A percentile compares a stretch with the other conserved stretches of the same genome.
These are phyloP conservation scores for Rutilus rutilus DNA, from an alignment of 2,113 vertebrate species.

Conservation along the genomic window DNA sequence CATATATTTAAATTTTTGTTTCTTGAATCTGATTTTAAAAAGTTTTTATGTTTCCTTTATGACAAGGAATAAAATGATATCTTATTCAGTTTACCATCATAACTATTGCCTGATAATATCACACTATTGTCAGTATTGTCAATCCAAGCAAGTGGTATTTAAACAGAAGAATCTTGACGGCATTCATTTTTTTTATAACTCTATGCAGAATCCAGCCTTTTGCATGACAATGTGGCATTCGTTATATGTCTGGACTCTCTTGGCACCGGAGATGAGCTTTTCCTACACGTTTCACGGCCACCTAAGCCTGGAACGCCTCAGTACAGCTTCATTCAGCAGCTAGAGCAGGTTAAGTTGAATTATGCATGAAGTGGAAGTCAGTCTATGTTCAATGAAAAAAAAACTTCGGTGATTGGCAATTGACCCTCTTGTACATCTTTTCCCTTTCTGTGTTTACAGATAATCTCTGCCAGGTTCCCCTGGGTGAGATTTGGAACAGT, in stretches of 20 bases:
- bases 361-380: neutral
- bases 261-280: conserved; percentile 74
- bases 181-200: neutral
- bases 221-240: conserved; percentile 80
- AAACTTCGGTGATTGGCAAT: neutral
- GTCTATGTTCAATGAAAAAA: neutral
- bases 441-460: conserved; percentile 57
- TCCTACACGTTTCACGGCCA: conserved; percentile 77
- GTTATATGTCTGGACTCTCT: conserved; percentile 79
- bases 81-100: too few species aligned
- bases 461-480: conserved; percentile 73
- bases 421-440: neutral
- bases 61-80: too few species aligned
- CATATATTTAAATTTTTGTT: too few species aligned
- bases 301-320: conserved; percentile 69
- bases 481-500: conserved; percentile 73
- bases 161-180: too few species aligned
- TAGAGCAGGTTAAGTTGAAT: conserved; percentile 71
- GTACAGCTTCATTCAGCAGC: conserved; percentile 69
- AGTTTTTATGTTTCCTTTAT: too few species aligned
- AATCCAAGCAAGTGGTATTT: too few species aligned
- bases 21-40: too few species aligned
- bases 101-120: too few species aligned
- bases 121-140: too few species aligned
- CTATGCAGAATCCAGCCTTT: conserved; percentile 76